Evolutionary conservation across 2,888 invertebrate genomes (phyloP), one percentile per base, ranked within the genome.

Genomic region (Physocephala rufipes): DNA sequence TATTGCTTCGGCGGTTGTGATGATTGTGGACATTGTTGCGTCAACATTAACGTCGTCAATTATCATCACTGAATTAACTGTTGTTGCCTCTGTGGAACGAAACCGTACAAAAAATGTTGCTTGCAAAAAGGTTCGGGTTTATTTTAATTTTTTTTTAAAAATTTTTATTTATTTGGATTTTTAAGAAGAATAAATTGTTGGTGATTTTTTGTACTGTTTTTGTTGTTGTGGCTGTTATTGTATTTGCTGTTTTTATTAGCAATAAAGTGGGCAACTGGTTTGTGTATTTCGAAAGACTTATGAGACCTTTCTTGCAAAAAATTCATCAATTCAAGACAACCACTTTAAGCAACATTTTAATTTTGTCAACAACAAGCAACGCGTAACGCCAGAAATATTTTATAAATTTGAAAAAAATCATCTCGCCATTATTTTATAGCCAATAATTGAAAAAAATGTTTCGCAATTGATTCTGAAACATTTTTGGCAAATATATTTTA

Each of bases 61-160:
- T 15, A 49, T 16, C 49, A 13, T 16, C 58, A 24, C 13, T 28
- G 24, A 24, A 26, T 3, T 9, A 5, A 15, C 36, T 12, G 30
- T 30, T 72, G 71, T 69, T 69, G 88, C 87, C 84, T 85, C 83
- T 74, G 88, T 87, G 78, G 87, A 74, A 65, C 87, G 74, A 71
- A 78, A 74, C 72, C 66, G 72, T 68, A 72, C 72, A 73, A 74
- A 74, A 21, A 21, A 21, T 53, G 53, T 53, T 19, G 53, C 53
- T 53, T 36, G 36, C 36, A 36, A 36, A 36, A 36, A 9, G 36
- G 4, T 36, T 36, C 36, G 4, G 36, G 36, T 36, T 36, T 36
- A 36, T 36, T 36, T 36, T 36, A 9, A 36, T 36, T 36, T 36
- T 36, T 36, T 36, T 36, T 36, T n/a, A n/a, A n/a, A n/a, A n/a